Base-by-base conservation (phyloP, 2,888 invertebrate species). In the Platynereis dumerilii region DNA sequence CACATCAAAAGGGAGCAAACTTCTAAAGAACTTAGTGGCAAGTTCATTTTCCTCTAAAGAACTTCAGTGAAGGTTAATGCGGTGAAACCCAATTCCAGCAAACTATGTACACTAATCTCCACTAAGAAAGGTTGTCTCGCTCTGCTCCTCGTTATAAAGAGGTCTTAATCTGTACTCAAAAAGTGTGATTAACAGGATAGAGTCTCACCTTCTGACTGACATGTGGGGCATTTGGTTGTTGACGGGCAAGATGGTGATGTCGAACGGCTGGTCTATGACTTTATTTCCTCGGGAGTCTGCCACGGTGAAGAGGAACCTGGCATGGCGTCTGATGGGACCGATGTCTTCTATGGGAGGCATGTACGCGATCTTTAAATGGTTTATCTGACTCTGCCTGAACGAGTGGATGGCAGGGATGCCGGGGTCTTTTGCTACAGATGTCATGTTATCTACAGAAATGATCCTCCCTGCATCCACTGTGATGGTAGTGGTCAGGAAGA, bases 311-410 rank as follows among this genome's bases (percentile, higher is more conserved):
- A 78, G 75, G 69, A 82, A 74, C 61, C 26, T 60, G 56, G 17
- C 65, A 45, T 54, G 60, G 24, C 68, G 42, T 12, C 63, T 34
- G 26, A 64, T 52, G 22, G 82, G 78, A 3, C 84, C 84, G 12
- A 83, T 81, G 63, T 84, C 84, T 20, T 71, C 68, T 45, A 71
- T 48, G 0, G 84, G 83, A 1, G 84, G 84, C 71, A 83, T 76
- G 69, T 83, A 84, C 17, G 78, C 83, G 2, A 84, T 77, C 74
- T 81, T 80, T 65, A 76, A 72, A 66, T 82, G 76, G 69, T 82
- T 81, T 24, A 84, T 76, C 67, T 83, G 80, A 34, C 75, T 74
- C 72, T 84, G 84, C 20, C 78, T 81, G 66, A 83, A 84, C 1
- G 73, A 73, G n/a, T 66, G 58, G 26, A 80, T 71, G 22, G 74